These are phyloP conservation scores for Sebastes elongatus DNA, from an alignment of 2,797 vertebrate species.

Conservation along the genomic window DNA sequence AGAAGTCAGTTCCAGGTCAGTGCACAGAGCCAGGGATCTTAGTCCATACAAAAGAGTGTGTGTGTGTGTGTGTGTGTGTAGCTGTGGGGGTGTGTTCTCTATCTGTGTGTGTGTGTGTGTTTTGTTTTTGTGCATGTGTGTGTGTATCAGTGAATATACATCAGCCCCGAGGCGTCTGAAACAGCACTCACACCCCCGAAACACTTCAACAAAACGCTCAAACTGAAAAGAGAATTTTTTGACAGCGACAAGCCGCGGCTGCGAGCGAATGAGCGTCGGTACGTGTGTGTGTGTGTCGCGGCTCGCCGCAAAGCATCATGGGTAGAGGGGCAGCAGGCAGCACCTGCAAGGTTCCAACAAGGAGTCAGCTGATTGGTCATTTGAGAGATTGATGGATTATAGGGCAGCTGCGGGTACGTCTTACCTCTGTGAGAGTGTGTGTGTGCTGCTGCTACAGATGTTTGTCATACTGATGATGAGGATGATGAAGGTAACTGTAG, in stretches of 20 bases:
- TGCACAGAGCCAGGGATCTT: constrained; percentile 70
- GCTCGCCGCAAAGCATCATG: constrained; percentile 55
- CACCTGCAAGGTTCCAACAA: neutral
- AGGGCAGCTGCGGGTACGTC: neutral
- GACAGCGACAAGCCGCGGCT: constrained; percentile 12
- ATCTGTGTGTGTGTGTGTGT: neutral
- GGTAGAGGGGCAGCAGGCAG: constrained; percentile 20
- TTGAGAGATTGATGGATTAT: neutral
- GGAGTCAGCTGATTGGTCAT: neutral
- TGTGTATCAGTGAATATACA: constrained; percentile 43
- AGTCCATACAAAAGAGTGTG: constrained; percentile 67
- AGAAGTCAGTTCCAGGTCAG: constrained; percentile 80
- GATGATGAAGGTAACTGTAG: neutral
- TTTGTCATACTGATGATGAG: neutral
- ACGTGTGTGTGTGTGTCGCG: constrained; percentile 10
- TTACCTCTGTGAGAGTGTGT: neutral
- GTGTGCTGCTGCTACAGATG: neutral
- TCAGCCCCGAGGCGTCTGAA: constrained; percentile 50
- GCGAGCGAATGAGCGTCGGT: neutral
- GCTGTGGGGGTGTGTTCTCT: neutral
- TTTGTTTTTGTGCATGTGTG: constrained; percentile 24
- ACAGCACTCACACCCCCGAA: constrained; percentile 46
- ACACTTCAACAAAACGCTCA: constrained; percentile 48
- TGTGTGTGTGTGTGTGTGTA: constrained; percentile 26
- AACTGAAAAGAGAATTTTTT: constrained; percentile 12